These are phyloP conservation scores for Alaudala cheleensis DNA, from an alignment of 2,113 vertebrate genomes.

Conservation along the genomic window DNA sequence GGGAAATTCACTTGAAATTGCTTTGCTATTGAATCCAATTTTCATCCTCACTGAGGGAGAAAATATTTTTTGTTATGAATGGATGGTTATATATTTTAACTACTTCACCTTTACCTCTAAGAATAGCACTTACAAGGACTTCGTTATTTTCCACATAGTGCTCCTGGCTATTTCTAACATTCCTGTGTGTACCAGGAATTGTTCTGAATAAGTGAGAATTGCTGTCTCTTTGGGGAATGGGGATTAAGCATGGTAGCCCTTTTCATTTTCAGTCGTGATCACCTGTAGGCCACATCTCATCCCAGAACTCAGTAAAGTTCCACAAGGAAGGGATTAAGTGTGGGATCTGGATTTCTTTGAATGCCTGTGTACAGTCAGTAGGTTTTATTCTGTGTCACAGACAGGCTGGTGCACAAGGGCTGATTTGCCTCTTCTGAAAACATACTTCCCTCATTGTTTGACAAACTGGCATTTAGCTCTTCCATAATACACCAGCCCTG, in stretches of 20 bases:
- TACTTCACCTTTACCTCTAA: constrained; percentile 1
- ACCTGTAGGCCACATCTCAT: neutral
- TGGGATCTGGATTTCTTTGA: neutral
- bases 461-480: neutral
- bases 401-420: neutral
- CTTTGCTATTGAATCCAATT: constrained; percentile 54
- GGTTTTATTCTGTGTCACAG: neutral
- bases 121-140: neutral
- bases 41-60: constrained; percentile 55
- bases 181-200: neutral
- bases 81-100: constrained; percentile 25
- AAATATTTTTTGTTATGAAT: constrained; percentile 50
- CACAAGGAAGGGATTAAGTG: neutral
- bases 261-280: neutral
- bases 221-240: neutral
- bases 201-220: neutral
- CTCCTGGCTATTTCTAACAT: neutral
- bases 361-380: neutral
- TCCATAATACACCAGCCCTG: neutral
- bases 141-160: neutral
- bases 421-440: neutral
- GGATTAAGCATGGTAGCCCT: neutral
- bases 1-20: constrained; percentile 37
- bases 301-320: neutral
- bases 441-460: rapidly evolving